A percentile compares a stretch with the other conserved stretches of the same genome.
Conservation (phyloP, 30 jellyfish, hydroid and myxozoan species). For the Aurelia aurita region DNA sequence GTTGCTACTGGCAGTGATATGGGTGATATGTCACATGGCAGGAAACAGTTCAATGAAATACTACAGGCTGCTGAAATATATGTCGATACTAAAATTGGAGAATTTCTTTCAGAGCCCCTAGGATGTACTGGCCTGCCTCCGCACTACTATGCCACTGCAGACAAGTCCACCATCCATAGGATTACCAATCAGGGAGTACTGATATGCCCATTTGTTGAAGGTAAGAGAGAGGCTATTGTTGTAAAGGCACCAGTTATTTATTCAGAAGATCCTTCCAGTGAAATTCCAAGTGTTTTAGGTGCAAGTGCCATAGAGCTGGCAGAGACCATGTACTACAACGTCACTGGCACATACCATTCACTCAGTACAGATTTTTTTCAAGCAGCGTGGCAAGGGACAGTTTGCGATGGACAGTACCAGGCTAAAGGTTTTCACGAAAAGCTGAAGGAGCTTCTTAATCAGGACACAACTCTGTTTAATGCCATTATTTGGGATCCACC, state of each 20-base stretch:
- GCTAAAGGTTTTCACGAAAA: not conserved
- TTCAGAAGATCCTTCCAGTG: not conserved
- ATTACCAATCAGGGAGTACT: not conserved
- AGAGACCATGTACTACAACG: not conserved
- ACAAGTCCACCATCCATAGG: slow-evolving; percentile 15
- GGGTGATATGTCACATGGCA: slow-evolving; percentile 13
- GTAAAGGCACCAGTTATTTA: slow-evolving; percentile 11
- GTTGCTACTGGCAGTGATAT: slow-evolving; percentile 11
- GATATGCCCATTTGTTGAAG: slow-evolving; percentile 23
- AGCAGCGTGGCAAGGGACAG: slow-evolving; percentile 19
- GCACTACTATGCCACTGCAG: not conserved
- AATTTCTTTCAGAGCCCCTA: not conserved
- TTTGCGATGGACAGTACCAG: no score
- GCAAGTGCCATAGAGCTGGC: slow-evolving; percentile 7
- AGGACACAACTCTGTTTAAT: not conserved
- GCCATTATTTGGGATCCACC: slow-evolving; percentile 39
- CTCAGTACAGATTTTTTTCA: not conserved
- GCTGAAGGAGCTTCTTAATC: slow-evolving; percentile 4
- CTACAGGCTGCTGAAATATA: not conserved
- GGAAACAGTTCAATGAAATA: not conserved
- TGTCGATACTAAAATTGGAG: not conserved
- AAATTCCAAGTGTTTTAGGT: not conserved
- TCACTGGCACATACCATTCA: not conserved
- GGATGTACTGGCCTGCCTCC: not conserved
- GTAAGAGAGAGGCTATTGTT: slow-evolving; percentile 16